Evolutionary conservation across 2,888 invertebrate species (phyloP).

Genomic region (Monoplex corrugatus): DNA sequence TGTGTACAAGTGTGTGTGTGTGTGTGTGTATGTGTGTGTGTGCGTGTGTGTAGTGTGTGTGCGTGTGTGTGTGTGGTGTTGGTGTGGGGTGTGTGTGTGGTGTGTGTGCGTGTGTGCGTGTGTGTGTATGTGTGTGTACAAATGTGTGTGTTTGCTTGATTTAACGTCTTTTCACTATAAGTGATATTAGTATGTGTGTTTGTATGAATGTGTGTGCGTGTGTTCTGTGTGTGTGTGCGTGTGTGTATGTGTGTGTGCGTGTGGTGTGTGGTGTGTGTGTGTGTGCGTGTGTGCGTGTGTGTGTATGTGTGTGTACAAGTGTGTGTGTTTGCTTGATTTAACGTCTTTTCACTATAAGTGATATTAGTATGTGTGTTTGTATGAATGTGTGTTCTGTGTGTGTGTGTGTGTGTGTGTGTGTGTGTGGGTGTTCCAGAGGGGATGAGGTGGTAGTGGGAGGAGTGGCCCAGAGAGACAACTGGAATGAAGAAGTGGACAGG

Average conservation of each 20-base stretch:
- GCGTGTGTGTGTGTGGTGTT: no score
- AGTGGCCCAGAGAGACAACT: conserved; percentile 53
- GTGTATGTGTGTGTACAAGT: not conserved
- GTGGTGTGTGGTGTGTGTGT: not conserved
- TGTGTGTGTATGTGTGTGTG: no score
- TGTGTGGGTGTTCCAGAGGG: conserved; percentile 43
- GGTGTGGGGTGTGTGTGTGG: no score
- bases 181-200: no score
- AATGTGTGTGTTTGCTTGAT: no score
- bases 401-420: not conserved
- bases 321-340: no score
- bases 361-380: not conserved
- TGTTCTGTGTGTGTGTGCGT: not conserved
- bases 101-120: no score
- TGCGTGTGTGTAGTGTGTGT: no score
- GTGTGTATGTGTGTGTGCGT: not conserved
- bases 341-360: no score
- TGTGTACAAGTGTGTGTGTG: no score
- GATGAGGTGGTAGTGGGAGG: conserved; percentile 59
- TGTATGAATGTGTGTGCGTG: not conserved
- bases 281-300: not conserved
- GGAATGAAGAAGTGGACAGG: conserved; percentile 52
- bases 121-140: no score
- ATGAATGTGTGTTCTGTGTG: not conserved
- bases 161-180: no score